Percentiles rank a stretch among this genome's conserved stretches.
phyloP scores from a whole-genome alignment of 2,113 vertebrate genomes.

The Leptobrachium ailaonicum region DNA sequence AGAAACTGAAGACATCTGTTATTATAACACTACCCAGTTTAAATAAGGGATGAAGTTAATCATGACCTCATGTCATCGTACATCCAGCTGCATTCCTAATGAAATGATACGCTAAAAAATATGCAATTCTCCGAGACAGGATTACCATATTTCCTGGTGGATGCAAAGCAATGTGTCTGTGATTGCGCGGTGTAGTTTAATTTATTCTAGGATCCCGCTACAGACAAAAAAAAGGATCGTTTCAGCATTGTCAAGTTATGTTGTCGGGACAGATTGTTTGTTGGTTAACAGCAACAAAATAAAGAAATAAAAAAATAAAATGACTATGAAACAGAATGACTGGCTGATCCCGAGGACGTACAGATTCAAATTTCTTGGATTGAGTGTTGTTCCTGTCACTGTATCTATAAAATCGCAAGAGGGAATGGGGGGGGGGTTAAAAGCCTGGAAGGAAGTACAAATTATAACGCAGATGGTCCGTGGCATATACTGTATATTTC shows the following conservation, averaged over 20 bases:
- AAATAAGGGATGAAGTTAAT: neutral
- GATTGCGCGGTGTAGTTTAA: neutral
- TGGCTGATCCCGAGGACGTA: conserved; percentile 3
- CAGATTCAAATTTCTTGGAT: conserved; percentile 46
- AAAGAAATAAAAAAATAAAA: conserved; percentile 22
- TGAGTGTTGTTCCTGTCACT: conserved; percentile 18
- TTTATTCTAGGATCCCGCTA: neutral
- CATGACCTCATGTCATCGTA: neutral
- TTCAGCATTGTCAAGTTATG: neutral
- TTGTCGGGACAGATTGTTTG: conserved; percentile 29
- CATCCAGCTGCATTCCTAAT: neutral
- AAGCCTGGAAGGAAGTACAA: conserved; percentile 38
- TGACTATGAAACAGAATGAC: neutral
- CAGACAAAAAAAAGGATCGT: neutral
- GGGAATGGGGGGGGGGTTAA: neutral
- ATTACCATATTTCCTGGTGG: neutral
- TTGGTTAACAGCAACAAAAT: neutral
- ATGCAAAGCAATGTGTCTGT: neutral
- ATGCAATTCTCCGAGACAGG: neutral
- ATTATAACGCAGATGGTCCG: conserved; percentile 47
- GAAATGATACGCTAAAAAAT: neutral
- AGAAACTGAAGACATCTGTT: neutral
- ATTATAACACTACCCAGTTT: neutral
- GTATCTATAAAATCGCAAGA: conserved; percentile 32
- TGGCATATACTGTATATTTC: conserved; percentile 20